phyloP scores from a whole-genome alignment of 2,888 invertebrate species.

The Pammene fasciana region DNA sequence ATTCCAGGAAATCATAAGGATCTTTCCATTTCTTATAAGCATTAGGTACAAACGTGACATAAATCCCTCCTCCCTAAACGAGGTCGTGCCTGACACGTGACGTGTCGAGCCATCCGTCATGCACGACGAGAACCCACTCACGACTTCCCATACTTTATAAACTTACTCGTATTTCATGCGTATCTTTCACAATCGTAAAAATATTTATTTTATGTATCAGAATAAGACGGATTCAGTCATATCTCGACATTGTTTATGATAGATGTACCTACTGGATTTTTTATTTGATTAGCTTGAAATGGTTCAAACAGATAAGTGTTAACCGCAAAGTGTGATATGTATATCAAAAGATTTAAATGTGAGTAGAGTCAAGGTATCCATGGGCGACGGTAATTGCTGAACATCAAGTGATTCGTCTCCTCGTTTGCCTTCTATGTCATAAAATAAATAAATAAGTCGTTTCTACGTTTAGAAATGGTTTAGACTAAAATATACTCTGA shows the following conservation, averaged over 20 bases:
- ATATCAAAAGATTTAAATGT: no score
- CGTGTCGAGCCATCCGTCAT: slow-evolving; percentile 54
- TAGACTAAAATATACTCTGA: slow-evolving; percentile 33
- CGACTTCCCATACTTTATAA: slow-evolving; percentile 43
- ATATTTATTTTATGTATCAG: slow-evolving; percentile 10
- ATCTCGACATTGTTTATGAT: not conserved
- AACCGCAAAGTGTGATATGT: no score
- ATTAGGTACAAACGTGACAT: slow-evolving; percentile 62
- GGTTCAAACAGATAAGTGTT: no score
- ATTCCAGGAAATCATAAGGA: slow-evolving; percentile 8
- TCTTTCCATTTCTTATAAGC: slow-evolving; percentile 22
- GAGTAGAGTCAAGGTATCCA: no score
- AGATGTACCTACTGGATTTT: no score
- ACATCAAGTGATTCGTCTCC: no score
- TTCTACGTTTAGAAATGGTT: not conserved
- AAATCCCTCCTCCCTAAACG: slow-evolving; percentile 54
- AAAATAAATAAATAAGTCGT: not conserved
- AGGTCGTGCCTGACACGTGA: slow-evolving; percentile 51
- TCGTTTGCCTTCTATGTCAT: no score
- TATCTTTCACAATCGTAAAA: slow-evolving; percentile 31
- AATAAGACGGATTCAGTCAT: not conserved
- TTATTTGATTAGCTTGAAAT: no score
- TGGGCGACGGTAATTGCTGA: no score
- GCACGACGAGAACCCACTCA: slow-evolving; percentile 51
- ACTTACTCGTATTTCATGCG: slow-evolving; percentile 44